Evolutionary conservation across 2,888 invertebrate species (phyloP), one percentile per base, ranked within the genome.

Genomic region (Parasteatoda lunata): DNA sequence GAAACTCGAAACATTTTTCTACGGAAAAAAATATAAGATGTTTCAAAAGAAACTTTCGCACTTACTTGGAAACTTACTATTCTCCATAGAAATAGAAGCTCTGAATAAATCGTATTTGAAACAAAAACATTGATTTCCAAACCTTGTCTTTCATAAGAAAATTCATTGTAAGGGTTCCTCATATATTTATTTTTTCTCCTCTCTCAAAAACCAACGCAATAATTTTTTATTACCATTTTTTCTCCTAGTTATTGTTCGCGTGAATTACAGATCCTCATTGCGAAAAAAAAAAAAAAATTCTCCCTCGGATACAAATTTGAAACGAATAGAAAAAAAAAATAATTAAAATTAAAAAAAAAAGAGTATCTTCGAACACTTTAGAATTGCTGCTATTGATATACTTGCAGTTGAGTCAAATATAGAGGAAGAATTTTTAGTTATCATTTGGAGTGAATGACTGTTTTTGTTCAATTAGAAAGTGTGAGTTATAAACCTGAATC

Each of bases 401-500:
- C 71, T 52, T 65, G 7, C 80, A 8, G 47, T 49, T 0, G 13
- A 13, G 72, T 52, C 80, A 80, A 81, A 69, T 45, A 30, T 65
- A 80, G 52, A 48, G 15, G 75, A 75, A 49, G 30, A 47, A 73
- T 79, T 79, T 79, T 64, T 71, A 71, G 64, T 65, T 75, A 65
- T 77, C 73, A 84, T 77, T 84, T 54, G 71, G 66, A 84, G 77
- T 77, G 59, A 83, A 83, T 70, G 71, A 52, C 51, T 84, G 83
- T 84, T 84, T 84, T 84, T 84, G 83, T 84, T 84, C 83, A 84
- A 84, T 84, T 84, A 84, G 77, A 82, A 84, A 77, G 83, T 77
- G 51, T 76, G 59, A 65, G 72, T 71, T 84, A 81, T 73, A 73
- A 65, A 66, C 59, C 47, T 68, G 73, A 75, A 81, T 80, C 52